These are phyloP conservation scores for Raja brachyura DNA, from an alignment of 2,113 vertebrate genomes.

Conservation along the genomic window DNA sequence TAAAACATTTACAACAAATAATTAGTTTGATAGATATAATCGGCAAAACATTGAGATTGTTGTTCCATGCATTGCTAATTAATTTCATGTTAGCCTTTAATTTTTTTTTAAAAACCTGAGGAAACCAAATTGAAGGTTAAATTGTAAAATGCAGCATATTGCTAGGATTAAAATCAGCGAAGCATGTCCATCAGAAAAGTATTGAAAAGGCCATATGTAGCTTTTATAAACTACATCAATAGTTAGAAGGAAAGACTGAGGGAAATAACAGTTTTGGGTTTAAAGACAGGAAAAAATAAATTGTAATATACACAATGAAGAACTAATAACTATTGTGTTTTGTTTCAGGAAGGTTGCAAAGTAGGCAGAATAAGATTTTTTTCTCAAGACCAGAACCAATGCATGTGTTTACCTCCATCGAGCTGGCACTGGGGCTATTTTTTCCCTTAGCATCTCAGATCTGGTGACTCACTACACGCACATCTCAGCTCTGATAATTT, in stretches of 20 bases:
- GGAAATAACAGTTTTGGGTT: not conserved
- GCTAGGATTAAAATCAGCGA: not conserved
- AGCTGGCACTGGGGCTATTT: no score
- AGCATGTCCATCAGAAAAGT: not conserved
- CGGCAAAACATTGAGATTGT: not conserved
- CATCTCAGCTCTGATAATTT: no score
- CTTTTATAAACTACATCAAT: not conserved
- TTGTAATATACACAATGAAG: not conserved
- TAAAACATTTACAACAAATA: not conserved
- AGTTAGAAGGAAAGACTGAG: not conserved
- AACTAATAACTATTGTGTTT: not conserved
- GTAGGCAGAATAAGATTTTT: not conserved
- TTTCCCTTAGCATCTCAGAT: no score
- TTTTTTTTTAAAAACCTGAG: not conserved
- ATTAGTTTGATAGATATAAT: conserved; percentile 26
- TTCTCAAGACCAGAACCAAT: no score
- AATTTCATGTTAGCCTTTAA: not conserved
- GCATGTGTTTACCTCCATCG: no score
- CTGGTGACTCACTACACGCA: no score
- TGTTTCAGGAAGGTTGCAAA: not conserved
- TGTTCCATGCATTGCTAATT: not conserved
- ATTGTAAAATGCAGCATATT: not conserved
- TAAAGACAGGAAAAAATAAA: not conserved
- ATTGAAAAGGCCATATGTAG: not conserved
- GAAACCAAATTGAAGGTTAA: not conserved